Evolutionary conservation across 2,888 invertebrate genomes (phyloP).

Genomic region (Torymus tubicola): DNA sequence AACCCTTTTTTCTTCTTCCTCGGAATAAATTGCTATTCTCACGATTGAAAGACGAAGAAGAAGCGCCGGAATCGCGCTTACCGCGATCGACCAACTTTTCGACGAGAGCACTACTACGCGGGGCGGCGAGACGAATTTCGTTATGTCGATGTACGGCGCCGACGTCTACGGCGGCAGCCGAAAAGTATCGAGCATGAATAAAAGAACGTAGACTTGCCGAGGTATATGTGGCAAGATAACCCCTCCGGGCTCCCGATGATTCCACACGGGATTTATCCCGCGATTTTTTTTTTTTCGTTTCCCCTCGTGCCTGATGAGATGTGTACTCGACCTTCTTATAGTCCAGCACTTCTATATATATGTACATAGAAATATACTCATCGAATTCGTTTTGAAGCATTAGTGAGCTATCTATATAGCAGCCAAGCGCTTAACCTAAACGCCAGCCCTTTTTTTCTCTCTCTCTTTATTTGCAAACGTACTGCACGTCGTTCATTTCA

Average conservation of each 20-base stretch:
- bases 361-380: background rate
- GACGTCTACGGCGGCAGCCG: background rate
- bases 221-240: too few relatives aligned
- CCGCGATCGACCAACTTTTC: background rate
- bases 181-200: conserved; percentile 16
- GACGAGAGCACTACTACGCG: too few relatives aligned
- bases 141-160: background rate
- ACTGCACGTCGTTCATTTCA: too few relatives aligned
- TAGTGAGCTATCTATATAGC: too few relatives aligned
- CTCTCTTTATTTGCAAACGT: too few relatives aligned
- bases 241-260: background rate
- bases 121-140: conserved; percentile 12
- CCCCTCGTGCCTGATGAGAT: background rate
- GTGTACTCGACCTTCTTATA: too few relatives aligned
- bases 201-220: background rate
- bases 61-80: background rate
- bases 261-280: conserved; percentile 14
- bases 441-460: too few relatives aligned
- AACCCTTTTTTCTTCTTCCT: too few relatives aligned
- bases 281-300: background rate
- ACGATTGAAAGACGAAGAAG: too few relatives aligned
- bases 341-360: background rate
- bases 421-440: too few relatives aligned
- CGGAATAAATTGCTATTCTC: too few relatives aligned
- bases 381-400: too few relatives aligned